A percentile compares a stretch with the other conserved stretches of the same genome.
phyloP scores from a whole-genome alignment of 2,888 invertebrate genomes.

The Anarsia innoxiella region DNA sequence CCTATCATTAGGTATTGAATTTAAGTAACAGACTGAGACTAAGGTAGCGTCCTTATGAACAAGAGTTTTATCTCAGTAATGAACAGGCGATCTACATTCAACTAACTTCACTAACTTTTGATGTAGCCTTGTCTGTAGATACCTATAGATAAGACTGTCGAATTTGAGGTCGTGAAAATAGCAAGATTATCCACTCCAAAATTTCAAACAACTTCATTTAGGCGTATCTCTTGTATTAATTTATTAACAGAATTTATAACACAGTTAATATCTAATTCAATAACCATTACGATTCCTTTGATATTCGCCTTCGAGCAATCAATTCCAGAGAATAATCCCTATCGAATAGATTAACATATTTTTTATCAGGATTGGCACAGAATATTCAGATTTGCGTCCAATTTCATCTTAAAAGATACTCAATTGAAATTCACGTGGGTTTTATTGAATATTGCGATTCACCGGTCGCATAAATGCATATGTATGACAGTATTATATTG shows the following conservation, averaged over 20 bases:
- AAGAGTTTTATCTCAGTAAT: too few relatives aligned
- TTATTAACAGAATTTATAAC: conserved; percentile 18
- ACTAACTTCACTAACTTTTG: too few relatives aligned
- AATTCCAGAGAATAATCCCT: conserved; percentile 61
- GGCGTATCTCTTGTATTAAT: conserved; percentile 5
- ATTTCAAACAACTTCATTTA: too few relatives aligned
- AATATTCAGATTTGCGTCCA: conserved; percentile 66
- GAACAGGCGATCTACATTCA: too few relatives aligned
- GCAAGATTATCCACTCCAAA: too few relatives aligned
- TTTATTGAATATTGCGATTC: conserved; percentile 58
- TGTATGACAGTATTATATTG: conserved; percentile 34
- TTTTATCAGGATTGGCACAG: conserved; percentile 51
- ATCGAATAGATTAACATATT: conserved; percentile 61
- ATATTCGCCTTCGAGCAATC: conserved; percentile 54
- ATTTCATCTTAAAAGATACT: conserved; percentile 58
- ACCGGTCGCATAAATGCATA: conserved; percentile 42
- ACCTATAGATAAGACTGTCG: too few relatives aligned
- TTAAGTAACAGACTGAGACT: too few relatives aligned
- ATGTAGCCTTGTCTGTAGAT: too few relatives aligned
- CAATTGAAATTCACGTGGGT: conserved; percentile 56
- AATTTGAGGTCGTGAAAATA: too few relatives aligned
- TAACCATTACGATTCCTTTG: conserved; percentile 46
- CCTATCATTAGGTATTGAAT: too few relatives aligned
- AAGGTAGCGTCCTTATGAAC: too few relatives aligned
- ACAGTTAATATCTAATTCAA: conserved; percentile 38